A percentile compares a stretch with the other conserved stretches of the same genome.
These are phyloP conservation scores for Oostethus manadensis DNA, from an alignment of 2,113 vertebrate genomes.

Conservation along the genomic window DNA sequence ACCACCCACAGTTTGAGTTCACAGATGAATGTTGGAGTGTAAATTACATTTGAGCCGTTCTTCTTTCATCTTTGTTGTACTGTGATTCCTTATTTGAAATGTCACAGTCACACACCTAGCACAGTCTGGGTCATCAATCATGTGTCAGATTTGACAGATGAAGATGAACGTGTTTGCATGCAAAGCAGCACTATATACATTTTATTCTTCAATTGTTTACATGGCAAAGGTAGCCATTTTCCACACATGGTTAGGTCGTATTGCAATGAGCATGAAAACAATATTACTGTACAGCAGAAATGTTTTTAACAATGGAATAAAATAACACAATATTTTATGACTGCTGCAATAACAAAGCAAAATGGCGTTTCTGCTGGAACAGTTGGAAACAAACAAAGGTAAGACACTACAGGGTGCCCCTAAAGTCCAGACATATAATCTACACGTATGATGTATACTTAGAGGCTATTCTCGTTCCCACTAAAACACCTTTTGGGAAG, in stretches of 20 bases:
- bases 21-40: neutral
- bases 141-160: neutral
- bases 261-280: neutral
- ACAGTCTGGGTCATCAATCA: no score
- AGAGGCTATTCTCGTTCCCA: no score
- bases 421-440: no score
- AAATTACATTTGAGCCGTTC: neutral
- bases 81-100: neutral
- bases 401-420: no score
- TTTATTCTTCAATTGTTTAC: neutral
- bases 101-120: neutral
- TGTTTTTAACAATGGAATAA: no score
- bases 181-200: neutral
- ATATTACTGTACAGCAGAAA: neutral
- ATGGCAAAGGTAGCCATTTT: neutral
- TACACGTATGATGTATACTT: no score
- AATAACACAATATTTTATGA: no score
- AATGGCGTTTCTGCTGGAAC: no score
- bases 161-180: neutral
- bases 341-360: no score
- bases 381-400: no score
- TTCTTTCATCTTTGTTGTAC: neutral
- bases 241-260: constrained; percentile 1
- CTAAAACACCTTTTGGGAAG: no score
- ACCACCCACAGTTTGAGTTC: neutral